Conservation (phyloP, 1,140 invertebrate species). For the Eupeodes corollae region DNA sequence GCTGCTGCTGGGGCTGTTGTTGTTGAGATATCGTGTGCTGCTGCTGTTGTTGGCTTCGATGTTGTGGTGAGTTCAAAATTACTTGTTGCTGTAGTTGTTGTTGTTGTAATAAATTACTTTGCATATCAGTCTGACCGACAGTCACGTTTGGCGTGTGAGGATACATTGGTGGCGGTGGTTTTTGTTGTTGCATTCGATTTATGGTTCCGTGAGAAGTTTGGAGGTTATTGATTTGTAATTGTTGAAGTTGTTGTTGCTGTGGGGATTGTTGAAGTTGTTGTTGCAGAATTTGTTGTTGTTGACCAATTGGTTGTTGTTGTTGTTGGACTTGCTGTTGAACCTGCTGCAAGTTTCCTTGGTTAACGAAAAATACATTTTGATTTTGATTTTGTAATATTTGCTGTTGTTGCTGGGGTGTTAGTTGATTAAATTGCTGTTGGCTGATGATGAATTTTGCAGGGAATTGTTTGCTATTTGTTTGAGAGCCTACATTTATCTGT, state of each 20-base stretch:
- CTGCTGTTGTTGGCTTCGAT: conserved; percentile 11
- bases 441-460: conserved; percentile 30
- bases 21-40: conserved; percentile 23
- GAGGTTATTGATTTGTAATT: conserved; percentile 7
- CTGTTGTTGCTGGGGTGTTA: conserved; percentile 44
- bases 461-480: conserved; percentile 11
- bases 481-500: neutral
- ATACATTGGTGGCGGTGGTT: no score
- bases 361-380: conserved; percentile 32
- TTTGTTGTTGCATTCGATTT: no score
- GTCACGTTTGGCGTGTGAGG: no score
- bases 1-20: conserved; percentile 14
- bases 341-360: conserved; percentile 30
- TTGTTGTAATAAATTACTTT: conserved; percentile 4
- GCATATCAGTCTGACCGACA: no score
- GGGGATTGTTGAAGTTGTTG: conserved; percentile 9
- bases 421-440: conserved; percentile 45
- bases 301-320: conserved; percentile 29
- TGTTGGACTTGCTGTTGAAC: conserved; percentile 40
- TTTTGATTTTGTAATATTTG: conserved; percentile 38
- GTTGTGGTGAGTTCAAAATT: conserved; percentile 1
- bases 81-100: conserved; percentile 22
- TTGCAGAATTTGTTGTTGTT: conserved; percentile 19
- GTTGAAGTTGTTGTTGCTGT: conserved; percentile 11
- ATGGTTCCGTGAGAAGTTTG: neutral